Base-by-base conservation (phyloP, 2,888 invertebrate species). In the Agrochola lychnidis region DNA sequence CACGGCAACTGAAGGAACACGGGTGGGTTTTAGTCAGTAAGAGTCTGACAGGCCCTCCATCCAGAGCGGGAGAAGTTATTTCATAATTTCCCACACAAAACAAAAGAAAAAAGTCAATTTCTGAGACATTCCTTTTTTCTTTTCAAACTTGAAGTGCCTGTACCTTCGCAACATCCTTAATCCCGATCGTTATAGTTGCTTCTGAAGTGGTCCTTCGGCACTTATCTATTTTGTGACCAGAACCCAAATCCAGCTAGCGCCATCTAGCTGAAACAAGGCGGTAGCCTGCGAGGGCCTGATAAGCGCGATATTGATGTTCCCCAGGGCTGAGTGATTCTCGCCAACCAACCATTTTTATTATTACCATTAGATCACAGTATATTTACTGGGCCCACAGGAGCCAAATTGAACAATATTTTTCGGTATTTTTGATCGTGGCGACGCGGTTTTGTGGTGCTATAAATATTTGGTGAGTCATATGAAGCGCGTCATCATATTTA, bases 221-320 rank as follows among this genome's bases (percentile, higher is more conserved):
- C 22, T n/a, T n/a, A 40, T 22, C 22, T 70, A 10, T 16, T 4
- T 6, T 9, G 16, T 70, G 56, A 36, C 12, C n/a, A 12, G 14
- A 62, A n/a, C 62, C 68, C 53, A 78, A 82, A 66, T 66, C 53
- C 83, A 72, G 61, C 67, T 69, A 76, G 63, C 78, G 79, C 74
- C 82, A 81, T 81, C 81, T 88, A 82, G 77, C 53, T 67, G 77
- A 57, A 75, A 80, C 85, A 78, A 74, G 70, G 63, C 67, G 68
- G 73, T 59, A 80, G 74, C 80, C 88, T 89, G 90, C 81, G 79
- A 73, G 81, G 70, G 70, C 64, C 86, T 85, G 92, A 91, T 91
- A 91, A 91, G 89, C 84, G 81, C 87, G 81, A 88, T 92, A 92
- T 92, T 92, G 92, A 92, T 92, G 91, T 79, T 87, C 89, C 87